Evolutionary conservation across 2,888 invertebrate genomes (phyloP).

Genomic region (Mylabris sibirica): DNA sequence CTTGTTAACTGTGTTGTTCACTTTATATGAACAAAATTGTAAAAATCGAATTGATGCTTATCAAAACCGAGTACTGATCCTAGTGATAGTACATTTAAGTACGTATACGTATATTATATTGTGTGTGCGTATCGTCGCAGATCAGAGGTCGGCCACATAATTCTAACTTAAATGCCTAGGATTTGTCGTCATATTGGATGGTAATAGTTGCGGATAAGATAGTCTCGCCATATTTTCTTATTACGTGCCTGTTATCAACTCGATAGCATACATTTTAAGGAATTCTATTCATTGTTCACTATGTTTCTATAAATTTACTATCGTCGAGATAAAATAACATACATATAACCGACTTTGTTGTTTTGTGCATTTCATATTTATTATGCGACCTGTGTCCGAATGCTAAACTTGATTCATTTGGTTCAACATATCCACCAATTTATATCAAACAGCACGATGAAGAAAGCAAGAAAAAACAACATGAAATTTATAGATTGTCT

Average conservation of each 20-base stretch:
- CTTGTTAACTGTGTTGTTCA: neutral
- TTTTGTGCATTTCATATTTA: conserved; percentile 1
- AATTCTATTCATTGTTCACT: conserved; percentile 4
- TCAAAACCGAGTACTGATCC: neutral
- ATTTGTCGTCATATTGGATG: conserved; percentile 26
- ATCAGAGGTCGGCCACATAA: conserved; percentile 41
- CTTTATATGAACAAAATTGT: neutral
- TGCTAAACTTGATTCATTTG: neutral
- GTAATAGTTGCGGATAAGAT: conserved; percentile 10
- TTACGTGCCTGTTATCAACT: conserved; percentile 16
- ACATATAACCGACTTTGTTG: conserved; percentile 11
- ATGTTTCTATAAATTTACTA: conserved; percentile 10
- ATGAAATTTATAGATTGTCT: neutral
- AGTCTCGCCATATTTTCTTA: conserved; percentile 14
- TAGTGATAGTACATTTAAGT: neutral
- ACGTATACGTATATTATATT: too few species aligned
- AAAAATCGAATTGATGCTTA: conserved; percentile 1
- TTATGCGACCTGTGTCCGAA: neutral
- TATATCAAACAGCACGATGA: neutral
- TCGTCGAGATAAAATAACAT: conserved; percentile 13
- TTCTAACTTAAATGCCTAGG: conserved; percentile 42
- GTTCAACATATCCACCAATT: neutral
- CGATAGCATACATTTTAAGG: neutral
- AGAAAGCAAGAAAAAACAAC: neutral
- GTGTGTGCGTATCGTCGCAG: conserved; percentile 35